Evolutionary conservation across 2,888 invertebrate species (phyloP), one percentile per base, ranked within the genome.

Genomic region (Conchocele bisecta): DNA sequence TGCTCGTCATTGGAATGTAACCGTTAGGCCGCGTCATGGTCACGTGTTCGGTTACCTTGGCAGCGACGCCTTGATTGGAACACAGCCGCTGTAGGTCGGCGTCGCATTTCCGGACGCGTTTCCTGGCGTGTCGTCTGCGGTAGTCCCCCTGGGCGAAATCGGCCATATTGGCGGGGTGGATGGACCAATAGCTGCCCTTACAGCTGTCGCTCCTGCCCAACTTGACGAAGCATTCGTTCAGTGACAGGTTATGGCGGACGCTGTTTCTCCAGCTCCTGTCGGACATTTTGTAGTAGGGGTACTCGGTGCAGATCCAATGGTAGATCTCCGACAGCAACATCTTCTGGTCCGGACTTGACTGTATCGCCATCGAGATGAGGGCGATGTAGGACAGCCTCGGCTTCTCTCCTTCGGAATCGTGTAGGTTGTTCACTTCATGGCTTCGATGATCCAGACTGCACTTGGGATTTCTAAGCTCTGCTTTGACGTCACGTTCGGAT

Each of bases 111-210:
- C 98, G 93, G 15, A 98, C 98, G 92, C 98, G 97, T 28, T 98
- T 93, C 90, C 99, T 98, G 0, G 99, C 99, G 90, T 98, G 97
- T 56, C 99, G 95, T 58, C 99, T 93, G 26, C 99, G 93, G 89
- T 98, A 99, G 88, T 99, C 99, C 0, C 99, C 99, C 86, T 97
- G 96, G 39, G 96, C 94, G 91, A 99, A 99, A 91, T 99, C 99
- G 41, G 98, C 98, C 20, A 98, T 93, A 91, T 99, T 99, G 0
- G 99, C 99, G 0, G 98, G 98, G 91, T 99, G 99, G 61, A 99
- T 97, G 3, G 98, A 97, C 99, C 99, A 99, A 89, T 98, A 99
- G 90, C 98, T 98, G 0, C 99, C 98, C 91, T 99, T 98, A 0
- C 99, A 99, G 90, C 99, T 99, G 0, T 98, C 97, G 81, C 97